phyloP scores from a whole-genome alignment of 2,797 vertebrate species.

The Sorex maritimensis region DNA sequence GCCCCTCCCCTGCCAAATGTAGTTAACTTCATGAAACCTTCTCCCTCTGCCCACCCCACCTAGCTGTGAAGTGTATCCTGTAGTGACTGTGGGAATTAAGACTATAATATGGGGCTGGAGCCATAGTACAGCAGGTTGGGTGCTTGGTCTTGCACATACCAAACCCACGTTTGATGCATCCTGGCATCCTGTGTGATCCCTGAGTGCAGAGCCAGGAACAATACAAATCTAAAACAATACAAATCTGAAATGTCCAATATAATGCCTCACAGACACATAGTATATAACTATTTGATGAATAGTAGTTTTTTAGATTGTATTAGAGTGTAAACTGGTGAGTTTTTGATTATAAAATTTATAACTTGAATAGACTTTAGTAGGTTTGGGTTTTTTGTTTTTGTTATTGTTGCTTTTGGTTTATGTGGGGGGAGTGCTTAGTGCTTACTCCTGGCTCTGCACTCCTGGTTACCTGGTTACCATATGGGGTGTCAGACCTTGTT shows the following conservation, averaged over 20 bases:
- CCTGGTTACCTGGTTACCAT: too few species aligned
- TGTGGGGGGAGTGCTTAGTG: too few species aligned
- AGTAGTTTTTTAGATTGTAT: conserved; percentile 28
- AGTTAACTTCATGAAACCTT: conserved; percentile 14
- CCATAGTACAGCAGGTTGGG: too few species aligned
- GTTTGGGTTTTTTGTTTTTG: conserved; percentile 44
- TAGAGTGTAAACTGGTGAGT: conserved; percentile 28
- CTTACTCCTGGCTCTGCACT: too few species aligned
- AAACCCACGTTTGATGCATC: too few species aligned
- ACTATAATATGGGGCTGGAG: too few species aligned
- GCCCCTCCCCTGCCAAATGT: not conserved
- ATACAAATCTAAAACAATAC: too few species aligned
- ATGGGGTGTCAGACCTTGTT: too few species aligned
- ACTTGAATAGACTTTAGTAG: conserved; percentile 42
- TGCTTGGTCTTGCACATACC: too few species aligned
- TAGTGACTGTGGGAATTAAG: conserved; percentile 37
- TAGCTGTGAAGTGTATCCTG: not conserved
- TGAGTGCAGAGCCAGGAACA: too few species aligned
- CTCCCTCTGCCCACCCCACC: not conserved
- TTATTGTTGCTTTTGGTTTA: not conserved
- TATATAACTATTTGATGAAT: conserved; percentile 28
- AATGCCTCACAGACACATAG: not conserved
- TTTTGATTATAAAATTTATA: conserved; percentile 61
- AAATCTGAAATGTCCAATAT: conserved; percentile 41
- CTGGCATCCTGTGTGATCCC: too few species aligned